Evolutionary conservation across 2,113 vertebrate genomes (phyloP).

Genomic region (Cervus canadensis): DNA sequence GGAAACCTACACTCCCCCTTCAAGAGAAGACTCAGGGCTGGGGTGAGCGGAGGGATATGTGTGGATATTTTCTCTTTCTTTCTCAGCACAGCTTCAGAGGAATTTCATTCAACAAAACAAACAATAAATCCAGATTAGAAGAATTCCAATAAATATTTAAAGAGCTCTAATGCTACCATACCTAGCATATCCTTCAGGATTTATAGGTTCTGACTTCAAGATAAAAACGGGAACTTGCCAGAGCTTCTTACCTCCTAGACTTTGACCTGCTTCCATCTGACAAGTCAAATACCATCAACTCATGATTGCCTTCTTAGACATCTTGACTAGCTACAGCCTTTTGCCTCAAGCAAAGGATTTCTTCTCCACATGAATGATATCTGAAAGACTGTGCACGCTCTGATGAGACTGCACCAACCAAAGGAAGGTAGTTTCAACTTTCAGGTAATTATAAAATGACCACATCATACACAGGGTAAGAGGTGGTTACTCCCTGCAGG

Average conservation of each 20-base stretch:
- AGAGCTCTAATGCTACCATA: background rate
- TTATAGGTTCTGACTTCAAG: background rate
- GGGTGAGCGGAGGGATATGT: accelerated
- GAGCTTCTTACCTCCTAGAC: background rate
- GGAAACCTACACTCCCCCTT: background rate
- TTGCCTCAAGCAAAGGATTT: background rate
- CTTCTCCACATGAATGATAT: background rate
- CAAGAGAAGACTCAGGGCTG: background rate
- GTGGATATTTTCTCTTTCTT: background rate
- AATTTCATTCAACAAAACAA: background rate
- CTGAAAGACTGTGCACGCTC: background rate
- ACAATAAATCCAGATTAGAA: background rate
- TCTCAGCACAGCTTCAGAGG: background rate
- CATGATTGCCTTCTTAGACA: background rate
- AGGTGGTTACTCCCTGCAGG: background rate
- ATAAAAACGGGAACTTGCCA: background rate
- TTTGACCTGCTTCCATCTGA: background rate
- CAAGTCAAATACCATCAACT: background rate
- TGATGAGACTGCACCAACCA: background rate
- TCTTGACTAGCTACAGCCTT: background rate
- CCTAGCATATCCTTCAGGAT: background rate
- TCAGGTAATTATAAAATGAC: background rate
- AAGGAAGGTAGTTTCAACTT: background rate
- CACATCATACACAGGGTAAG: background rate
- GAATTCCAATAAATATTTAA: background rate